A percentile compares a stretch with the other conserved stretches of the same genome.
These are phyloP conservation scores for Hemistola chrysoprasaria DNA, from an alignment of 2,888 invertebrate genomes.

Conservation along the genomic window DNA sequence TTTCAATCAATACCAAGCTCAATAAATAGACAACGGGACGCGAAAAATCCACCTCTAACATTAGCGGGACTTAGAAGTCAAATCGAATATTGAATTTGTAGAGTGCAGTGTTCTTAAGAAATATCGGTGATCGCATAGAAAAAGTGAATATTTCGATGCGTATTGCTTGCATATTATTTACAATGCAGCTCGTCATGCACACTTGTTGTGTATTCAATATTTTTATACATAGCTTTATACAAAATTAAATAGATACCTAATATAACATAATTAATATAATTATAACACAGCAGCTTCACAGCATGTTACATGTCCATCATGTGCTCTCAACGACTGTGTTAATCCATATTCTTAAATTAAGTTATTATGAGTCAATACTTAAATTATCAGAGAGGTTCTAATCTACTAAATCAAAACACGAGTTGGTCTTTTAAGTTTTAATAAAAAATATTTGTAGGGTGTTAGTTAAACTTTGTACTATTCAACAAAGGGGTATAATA, in stretches of 20 bases:
- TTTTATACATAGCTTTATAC: no score
- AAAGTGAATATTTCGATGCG: conserved; percentile 48
- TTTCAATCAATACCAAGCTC: conserved; percentile 65
- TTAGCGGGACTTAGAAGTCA: conserved; percentile 17
- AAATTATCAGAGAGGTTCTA: conserved; percentile 65
- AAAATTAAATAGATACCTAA: no score
- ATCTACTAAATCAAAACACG: conserved; percentile 80
- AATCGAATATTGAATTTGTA: conserved; percentile 29
- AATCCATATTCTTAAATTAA: conserved; percentile 8
- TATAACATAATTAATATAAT: no score
- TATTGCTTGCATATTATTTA: conserved; percentile 64
- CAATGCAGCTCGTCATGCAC: conserved; percentile 76
- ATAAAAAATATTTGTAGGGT: conserved; percentile 67
- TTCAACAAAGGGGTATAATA: conserved; percentile 43
- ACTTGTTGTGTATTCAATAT: conserved; percentile 14
- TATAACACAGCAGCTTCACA: conserved; percentile 13
- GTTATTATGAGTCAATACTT: conserved; percentile 17
- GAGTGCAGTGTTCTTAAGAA: conserved; percentile 70
- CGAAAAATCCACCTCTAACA: conserved; percentile 32
- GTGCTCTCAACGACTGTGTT: conserved; percentile 1
- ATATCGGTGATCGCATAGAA: conserved; percentile 30
- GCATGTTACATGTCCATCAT: not conserved
- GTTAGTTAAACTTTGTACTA: conserved; percentile 71
- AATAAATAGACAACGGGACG: conserved; percentile 29
- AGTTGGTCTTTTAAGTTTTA: conserved; percentile 77